phyloP scores from a whole-genome alignment of 2,113 vertebrate genomes.

The Hippocampus abdominalis region DNA sequence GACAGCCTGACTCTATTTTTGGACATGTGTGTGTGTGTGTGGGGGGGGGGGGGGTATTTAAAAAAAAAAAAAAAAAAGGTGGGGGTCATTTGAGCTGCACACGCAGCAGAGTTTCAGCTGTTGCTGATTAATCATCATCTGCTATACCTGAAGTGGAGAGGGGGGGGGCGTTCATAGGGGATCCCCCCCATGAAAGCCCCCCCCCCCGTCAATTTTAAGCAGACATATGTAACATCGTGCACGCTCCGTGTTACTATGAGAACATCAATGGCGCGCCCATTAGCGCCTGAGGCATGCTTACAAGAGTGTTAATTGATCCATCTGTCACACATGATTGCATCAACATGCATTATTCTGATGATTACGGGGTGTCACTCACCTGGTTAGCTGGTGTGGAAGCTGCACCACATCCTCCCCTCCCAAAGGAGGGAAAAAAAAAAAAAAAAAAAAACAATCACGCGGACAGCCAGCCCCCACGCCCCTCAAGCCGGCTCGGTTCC shows the following conservation, averaged over 20 bases:
- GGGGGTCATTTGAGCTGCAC: constrained; percentile 83
- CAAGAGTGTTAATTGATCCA: neutral
- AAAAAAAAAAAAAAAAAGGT: too few species aligned
- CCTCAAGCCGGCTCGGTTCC: constrained; percentile 25
- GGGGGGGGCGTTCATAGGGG: constrained; percentile 36
- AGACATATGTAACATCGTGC: neutral
- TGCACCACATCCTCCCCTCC: neutral
- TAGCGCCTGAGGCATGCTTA: neutral
- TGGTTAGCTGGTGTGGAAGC: constrained; percentile 30
- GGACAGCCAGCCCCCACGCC: neutral
- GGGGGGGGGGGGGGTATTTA: neutral
- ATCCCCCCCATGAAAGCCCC: constrained; percentile 49
- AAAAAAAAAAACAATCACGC: neutral
- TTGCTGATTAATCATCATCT: constrained; percentile 76
- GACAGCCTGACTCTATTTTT: neutral
- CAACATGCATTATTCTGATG: neutral
- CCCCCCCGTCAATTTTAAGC: neutral
- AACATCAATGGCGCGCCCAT: neutral
- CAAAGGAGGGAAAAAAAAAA: neutral
- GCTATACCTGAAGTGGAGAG: constrained; percentile 32
- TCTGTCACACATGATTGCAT: neutral
- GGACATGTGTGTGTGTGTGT: neutral
- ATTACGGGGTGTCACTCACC: constrained; percentile 50
- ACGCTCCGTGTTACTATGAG: neutral
- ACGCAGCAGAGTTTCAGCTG: constrained; percentile 85